A percentile compares a stretch with the other conserved stretches of the same genome.
Conservation (phyloP, 2,113 vertebrate genomes). For the Trogon melanurus region DNA sequence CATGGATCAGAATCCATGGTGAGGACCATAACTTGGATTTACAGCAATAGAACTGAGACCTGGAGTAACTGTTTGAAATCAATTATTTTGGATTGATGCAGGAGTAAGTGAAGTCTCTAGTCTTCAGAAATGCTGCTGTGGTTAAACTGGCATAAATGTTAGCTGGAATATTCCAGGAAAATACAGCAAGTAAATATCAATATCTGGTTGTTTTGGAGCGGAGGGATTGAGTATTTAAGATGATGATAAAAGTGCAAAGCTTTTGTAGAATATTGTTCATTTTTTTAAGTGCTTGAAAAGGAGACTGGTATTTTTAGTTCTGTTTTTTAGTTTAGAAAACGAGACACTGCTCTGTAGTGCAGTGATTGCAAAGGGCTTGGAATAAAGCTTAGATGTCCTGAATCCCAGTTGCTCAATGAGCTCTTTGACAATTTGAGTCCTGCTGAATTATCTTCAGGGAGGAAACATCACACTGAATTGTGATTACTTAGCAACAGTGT, state of each 20-base stretch:
- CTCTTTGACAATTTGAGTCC: background rate
- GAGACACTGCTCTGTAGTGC: background rate
- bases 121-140: background rate
- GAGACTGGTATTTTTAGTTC: background rate
- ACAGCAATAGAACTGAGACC: background rate
- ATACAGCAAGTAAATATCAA: background rate
- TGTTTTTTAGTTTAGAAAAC: background rate
- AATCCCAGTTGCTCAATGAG: background rate
- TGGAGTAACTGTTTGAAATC: background rate
- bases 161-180: background rate
- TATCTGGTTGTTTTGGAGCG: background rate
- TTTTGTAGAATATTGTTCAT: background rate
- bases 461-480: background rate
- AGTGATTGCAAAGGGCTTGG: background rate
- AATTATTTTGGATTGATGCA: background rate
- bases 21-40: background rate
- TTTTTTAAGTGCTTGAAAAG: background rate
- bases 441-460: background rate
- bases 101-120: background rate
- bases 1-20: background rate
- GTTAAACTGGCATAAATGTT: background rate
- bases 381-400: background rate
- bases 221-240: background rate
- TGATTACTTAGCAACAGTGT: background rate
- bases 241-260: background rate